phyloP scores from a whole-genome alignment of 2,113 vertebrate genomes.

The Eulemur rufifrons region DNA sequence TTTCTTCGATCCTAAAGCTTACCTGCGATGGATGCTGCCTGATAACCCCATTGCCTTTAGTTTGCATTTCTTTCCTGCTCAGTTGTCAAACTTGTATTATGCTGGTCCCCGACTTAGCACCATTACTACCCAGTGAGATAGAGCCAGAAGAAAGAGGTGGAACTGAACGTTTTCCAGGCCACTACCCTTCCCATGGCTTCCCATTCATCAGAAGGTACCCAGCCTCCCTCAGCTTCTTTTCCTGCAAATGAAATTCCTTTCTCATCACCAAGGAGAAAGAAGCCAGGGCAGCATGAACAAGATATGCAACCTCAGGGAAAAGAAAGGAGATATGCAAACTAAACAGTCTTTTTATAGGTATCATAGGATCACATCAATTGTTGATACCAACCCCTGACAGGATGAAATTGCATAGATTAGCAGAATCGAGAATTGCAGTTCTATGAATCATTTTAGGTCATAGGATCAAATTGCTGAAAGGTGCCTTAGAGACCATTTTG shows the following conservation, averaged over 20 bases:
- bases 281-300: neutral
- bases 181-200: neutral
- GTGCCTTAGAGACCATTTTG: neutral
- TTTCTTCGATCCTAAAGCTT: neutral
- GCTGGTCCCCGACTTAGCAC: neutral
- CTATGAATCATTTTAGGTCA: neutral
- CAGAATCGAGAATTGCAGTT: constrained; percentile 44
- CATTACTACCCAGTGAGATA: constrained; percentile 5
- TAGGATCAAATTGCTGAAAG: constrained; percentile 30
- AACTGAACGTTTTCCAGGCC: constrained; percentile 13
- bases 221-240: neutral
- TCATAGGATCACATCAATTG: neutral
- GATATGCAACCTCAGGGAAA: neutral
- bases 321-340: neutral
- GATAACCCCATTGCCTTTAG: neutral
- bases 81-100: constrained; percentile 29
- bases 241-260: constrained; percentile 41
- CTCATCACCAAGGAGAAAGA: constrained; percentile 36
- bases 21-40: neutral
- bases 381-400: constrained; percentile 21
- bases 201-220: neutral
- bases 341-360: constrained; percentile 33
- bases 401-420: constrained; percentile 37
- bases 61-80: constrained; percentile 33
- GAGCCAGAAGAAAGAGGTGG: neutral